Evolutionary conservation across 1,140 invertebrate species (phyloP).

Genomic region (Wasmannia auropunctata): DNA sequence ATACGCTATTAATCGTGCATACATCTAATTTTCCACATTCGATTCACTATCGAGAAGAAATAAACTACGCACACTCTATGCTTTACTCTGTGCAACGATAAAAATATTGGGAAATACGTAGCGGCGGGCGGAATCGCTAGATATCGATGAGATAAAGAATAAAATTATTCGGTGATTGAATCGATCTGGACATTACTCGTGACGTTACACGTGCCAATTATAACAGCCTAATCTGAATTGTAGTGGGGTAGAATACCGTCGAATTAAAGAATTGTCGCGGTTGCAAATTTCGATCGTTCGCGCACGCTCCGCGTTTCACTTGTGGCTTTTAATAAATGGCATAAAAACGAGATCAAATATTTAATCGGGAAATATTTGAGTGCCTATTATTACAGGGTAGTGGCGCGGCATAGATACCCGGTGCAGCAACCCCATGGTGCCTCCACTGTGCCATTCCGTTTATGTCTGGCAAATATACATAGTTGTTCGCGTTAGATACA

Average conservation of each 20-base stretch:
- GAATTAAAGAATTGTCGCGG: constrained; percentile 3
- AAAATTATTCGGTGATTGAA: not conserved
- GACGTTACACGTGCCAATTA: too few relatives aligned
- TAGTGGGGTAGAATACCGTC: not conserved
- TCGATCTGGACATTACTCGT: not conserved
- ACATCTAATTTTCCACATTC: not conserved
- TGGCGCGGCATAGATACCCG: constrained; percentile 72
- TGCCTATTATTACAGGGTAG: constrained; percentile 78
- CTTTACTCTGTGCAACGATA: not conserved
- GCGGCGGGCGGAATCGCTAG: not conserved
- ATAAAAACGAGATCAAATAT: constrained; percentile 82
- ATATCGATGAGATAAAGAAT: not conserved
- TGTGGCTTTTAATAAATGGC: constrained; percentile 81
- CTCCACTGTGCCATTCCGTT: constrained; percentile 73
- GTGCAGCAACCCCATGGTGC: constrained; percentile 71
- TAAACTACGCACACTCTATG: not conserved
- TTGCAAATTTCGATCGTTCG: constrained; percentile 43
- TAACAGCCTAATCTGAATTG: not conserved
- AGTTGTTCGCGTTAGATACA: constrained; percentile 76
- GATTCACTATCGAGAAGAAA: not conserved
- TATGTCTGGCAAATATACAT: constrained; percentile 79
- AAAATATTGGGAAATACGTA: not conserved
- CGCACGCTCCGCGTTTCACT: constrained; percentile 66
- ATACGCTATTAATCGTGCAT: not conserved
- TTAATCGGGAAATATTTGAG: constrained; percentile 82